These are phyloP conservation scores for Pongo pygmaeus DNA, from an alignment of 2,113 vertebrate genomes.

Conservation along the genomic window DNA sequence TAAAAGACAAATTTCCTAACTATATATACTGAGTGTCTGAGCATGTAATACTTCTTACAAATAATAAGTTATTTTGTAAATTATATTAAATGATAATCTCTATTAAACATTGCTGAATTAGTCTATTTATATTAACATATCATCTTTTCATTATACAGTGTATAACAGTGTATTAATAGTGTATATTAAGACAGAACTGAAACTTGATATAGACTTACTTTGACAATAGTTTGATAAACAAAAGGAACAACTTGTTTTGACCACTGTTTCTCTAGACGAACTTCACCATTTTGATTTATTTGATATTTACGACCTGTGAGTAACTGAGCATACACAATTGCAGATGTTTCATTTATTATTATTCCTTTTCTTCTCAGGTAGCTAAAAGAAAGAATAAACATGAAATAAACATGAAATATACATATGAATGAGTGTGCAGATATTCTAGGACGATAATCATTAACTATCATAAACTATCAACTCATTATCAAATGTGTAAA, in stretches of 20 bases:
- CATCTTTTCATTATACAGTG: not conserved
- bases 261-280: constrained; percentile 97
- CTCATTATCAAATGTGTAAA: not conserved
- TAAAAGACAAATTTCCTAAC: not conserved
- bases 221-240: constrained; percentile 94
- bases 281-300: constrained; percentile 90
- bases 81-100: constrained; percentile 35
- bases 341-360: constrained; percentile 90
- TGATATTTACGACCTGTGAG: constrained; percentile 94
- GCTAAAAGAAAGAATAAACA: constrained; percentile 80
- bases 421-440: not conserved
- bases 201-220: constrained; percentile 83
- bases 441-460: constrained; percentile 11
- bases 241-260: constrained; percentile 95
- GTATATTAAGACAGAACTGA: not conserved
- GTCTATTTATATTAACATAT: not conserved
- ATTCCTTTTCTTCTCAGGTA: constrained; percentile 95
- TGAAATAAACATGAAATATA: constrained; percentile 66
- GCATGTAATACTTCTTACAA: not conserved
- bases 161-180: not conserved
- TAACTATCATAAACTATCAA: not conserved
- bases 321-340: constrained; percentile 92
- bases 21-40: not conserved
- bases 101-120: not conserved
- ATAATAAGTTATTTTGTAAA: not conserved